Evolutionary conservation across 2,113 vertebrate genomes (phyloP), one percentile per base, ranked within the genome.

Genomic region (Thomomys bottae): DNA sequence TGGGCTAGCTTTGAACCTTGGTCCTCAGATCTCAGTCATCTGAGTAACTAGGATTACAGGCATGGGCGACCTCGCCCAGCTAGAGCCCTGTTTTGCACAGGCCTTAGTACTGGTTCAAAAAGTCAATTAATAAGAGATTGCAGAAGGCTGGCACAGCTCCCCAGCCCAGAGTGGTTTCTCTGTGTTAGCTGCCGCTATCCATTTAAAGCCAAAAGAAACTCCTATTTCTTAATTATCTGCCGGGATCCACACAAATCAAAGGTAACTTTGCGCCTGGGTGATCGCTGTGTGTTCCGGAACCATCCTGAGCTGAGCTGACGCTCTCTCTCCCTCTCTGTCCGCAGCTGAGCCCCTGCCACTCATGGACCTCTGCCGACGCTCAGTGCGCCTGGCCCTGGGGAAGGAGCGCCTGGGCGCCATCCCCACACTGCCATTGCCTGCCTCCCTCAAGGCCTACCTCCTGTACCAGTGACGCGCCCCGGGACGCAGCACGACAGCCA

Each of bases 391-490:
- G 30, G 99, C 99, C 4, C 96, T 99, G 97, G 99, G 99, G 96
- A 98, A 98, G 97, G 99, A 99, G 59, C 98, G 99, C 10, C 97
- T 99, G 95, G 95, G 96, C 8, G 98, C 99, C 96, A 99, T 99
- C 97, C 99, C 98, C 26, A 88, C 97, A 0, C 98, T 99, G 95
- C 99, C 99, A 17, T 97, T 99, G 96, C 99, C 99, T 0, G 99
- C 98, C 38, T 98, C 99, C 80, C 99, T 99, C 96, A 99, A 99
- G 98, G 99, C 98, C 97, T 99, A 99, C 97, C 98, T 99, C 97
- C 99, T 99, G 88, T 99, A 99, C 98, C 99, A 99, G 97, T 99
- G 98, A 99, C 81, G 36, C n/a, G 49, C 49, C 17, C 45, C 45
- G 14, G 49, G 49, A 54, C 49, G 49, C 49, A 12, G 6, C 45